phyloP scores from a whole-genome alignment of 2,797 vertebrate species.

The Neomorphus geoffroyi region DNA sequence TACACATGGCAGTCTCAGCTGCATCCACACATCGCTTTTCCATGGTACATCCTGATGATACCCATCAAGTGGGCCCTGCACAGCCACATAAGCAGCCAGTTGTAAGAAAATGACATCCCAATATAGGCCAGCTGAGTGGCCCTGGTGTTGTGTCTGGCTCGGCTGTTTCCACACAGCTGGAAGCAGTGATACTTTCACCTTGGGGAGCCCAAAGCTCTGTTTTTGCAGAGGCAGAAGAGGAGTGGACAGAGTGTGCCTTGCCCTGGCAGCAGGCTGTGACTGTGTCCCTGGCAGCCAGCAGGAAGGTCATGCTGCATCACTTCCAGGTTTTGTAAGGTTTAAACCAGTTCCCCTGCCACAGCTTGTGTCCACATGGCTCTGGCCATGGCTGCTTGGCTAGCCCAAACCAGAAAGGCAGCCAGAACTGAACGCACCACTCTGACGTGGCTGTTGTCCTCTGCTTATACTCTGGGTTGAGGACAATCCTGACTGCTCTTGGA shows the following conservation, averaged over 20 bases:
- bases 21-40: rapidly evolving
- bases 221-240: neutral
- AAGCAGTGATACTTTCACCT: neutral
- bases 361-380: rapidly evolving
- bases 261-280: neutral
- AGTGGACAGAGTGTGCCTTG: neutral
- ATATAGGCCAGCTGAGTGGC: neutral
- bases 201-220: neutral
- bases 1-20: neutral
- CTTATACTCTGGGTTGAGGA: neutral
- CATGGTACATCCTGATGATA: neutral
- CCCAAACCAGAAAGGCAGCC: neutral
- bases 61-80: neutral
- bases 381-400: neutral
- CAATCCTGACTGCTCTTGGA: neutral
- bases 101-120: neutral
- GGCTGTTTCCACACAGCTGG: neutral
- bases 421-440: neutral
- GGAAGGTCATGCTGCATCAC: rapidly evolving
- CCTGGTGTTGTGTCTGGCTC: neutral
- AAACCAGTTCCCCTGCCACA: neutral
- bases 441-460: rapidly evolving
- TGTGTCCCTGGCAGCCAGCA: rapidly evolving
- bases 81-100: neutral
- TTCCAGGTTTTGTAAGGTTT: neutral